Base-by-base conservation (phyloP, 2,888 invertebrate genomes). In the Operophtera brumata region DNA sequence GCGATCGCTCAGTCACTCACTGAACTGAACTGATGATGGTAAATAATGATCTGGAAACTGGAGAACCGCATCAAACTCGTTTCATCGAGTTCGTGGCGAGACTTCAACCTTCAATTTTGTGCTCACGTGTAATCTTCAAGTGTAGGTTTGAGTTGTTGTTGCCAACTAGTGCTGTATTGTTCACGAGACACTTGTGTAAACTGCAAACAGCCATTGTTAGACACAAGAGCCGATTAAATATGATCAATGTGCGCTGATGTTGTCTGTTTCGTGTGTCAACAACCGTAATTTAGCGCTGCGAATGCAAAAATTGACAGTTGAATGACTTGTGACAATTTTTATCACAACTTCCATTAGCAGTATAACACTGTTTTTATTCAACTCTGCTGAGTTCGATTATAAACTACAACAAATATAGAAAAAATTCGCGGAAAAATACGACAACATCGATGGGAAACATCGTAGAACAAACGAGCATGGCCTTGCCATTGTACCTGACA, bases 121-220 rank as follows among this genome's bases (percentile, higher is more conserved):
- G 42, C 46, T 57, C 40, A 41, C 14, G 13, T 34, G 13, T 9
- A 39, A 9, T 10, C 40, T 26, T 10, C 10, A 25, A 28, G 30
- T n/a, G 25, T 8, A 20, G 20, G 36, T 32, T 36, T 50, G 13
- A 8, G 42, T 52, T 47, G 44, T 50, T 54, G 53, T 45, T 57
- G 56, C 48, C 47, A 47, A 40, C 52, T 52, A 53, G 48, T 48
- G 45, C 49, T 47, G 64, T 64, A 73, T 77, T 77, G 77, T 77
- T 70, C 71, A 66, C 65, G 64, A 62, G 70, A 73, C 80, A 81
- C 81, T 82, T 80, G 80, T 65, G 73, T 74, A 77, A 79, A 80
- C 69, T 68, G 70, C 73, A 76, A 81, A 78, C 77, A 77, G 57
- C 71, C 71, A 80, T 82, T 83, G 81, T 82, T 75, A 64, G 61